Evolutionary conservation across 2,888 invertebrate species (phyloP).

Genomic region (Hirtodrosophila histrioides): DNA sequence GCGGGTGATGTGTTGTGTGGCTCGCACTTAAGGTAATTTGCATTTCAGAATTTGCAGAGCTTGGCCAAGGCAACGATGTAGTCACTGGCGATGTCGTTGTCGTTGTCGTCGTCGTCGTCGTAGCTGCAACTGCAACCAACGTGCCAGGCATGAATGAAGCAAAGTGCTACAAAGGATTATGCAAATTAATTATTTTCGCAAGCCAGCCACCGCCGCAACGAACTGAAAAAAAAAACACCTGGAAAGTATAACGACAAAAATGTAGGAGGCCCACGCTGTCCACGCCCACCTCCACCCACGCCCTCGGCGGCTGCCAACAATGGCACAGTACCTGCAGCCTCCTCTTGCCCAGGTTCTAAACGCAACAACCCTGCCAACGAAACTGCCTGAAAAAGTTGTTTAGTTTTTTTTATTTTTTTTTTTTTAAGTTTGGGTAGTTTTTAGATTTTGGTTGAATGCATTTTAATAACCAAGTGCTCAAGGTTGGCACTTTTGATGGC

Average conservation of each 20-base stretch:
- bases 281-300: conserved; percentile 19
- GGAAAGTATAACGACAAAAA: conserved; percentile 79
- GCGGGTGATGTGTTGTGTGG: conserved; percentile 77
- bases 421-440: conserved; percentile 73
- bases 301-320: conserved; percentile 64
- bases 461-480: conserved; percentile 78
- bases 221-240: conserved; percentile 41
- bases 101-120: conserved; percentile 18
- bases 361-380: conserved; percentile 7
- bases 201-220: conserved; percentile 67
- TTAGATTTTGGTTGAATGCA: conserved; percentile 80
- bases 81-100: conserved; percentile 25
- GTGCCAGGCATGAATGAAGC: conserved; percentile 81
- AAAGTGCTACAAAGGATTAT: conserved; percentile 81
- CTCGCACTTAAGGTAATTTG: conserved; percentile 80
- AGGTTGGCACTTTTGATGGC: conserved; percentile 78
- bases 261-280: conserved; percentile 56
- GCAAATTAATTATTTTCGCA: conserved; percentile 80
- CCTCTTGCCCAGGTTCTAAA: conserved; percentile 19
- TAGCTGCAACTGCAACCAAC: conserved; percentile 60
- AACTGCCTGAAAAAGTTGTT: conserved; percentile 73
- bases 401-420: conserved; percentile 60
- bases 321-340: conserved; percentile 62
- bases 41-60: conserved; percentile 80
- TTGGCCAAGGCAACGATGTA: conserved; percentile 68